Evolutionary conservation across 2,797 vertebrate genomes (phyloP).

Genomic region (Halcyon smyrnensis): DNA sequence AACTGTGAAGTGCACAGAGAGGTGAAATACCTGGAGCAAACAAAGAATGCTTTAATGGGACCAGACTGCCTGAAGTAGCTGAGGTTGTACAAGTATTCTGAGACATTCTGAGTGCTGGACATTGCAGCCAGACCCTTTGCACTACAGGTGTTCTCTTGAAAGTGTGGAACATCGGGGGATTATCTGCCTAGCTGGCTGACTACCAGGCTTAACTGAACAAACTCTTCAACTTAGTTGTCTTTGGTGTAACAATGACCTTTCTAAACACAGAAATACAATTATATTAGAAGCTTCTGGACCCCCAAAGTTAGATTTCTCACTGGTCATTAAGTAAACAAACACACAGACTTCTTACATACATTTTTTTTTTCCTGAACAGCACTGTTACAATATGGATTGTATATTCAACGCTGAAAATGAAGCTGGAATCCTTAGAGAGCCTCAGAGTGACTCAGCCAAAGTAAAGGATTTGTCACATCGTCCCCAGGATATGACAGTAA

Average conservation of each 20-base stretch:
- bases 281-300: not conserved
- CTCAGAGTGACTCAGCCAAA: constrained; percentile 19
- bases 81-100: not conserved
- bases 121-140: not conserved
- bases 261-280: not conserved
- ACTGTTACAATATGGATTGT: not conserved
- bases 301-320: not conserved
- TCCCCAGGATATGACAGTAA: constrained; percentile 40
- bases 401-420: not conserved
- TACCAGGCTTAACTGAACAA: not conserved
- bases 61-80: not conserved
- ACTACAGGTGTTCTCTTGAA: not conserved
- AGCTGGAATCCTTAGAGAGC: constrained; percentile 16
- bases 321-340: not conserved
- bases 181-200: not conserved
- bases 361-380: not conserved
- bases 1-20: not conserved
- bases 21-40: not conserved
- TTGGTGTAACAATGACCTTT: not conserved
- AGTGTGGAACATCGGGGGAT: not conserved
- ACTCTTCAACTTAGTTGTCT: not conserved
- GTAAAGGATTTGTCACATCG: not conserved
- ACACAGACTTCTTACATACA: not conserved
- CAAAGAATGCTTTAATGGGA: not conserved
- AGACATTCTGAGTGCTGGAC: not conserved